Evolutionary conservation across 53 echinoderm and acorn worm species (phyloP).

Genomic region (Stichopus horrens): DNA sequence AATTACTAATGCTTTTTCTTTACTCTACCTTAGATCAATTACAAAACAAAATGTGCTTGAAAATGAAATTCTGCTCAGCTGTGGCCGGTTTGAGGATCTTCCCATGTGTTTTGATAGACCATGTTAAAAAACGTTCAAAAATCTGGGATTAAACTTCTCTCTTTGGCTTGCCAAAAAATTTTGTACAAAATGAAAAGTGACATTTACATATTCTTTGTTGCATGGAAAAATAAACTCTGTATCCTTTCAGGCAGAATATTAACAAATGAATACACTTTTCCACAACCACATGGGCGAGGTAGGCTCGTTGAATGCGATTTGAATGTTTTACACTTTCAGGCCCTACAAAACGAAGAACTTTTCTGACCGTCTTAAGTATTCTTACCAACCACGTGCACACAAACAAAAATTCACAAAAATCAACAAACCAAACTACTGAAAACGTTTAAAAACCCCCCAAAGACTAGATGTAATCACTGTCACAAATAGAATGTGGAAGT

Average conservation of each 20-base stretch:
- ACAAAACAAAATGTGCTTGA: slow-evolving; percentile 35
- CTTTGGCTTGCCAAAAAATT: slow-evolving; percentile 49
- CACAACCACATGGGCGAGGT: neutral
- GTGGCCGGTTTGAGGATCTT: neutral
- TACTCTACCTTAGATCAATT: slow-evolving; percentile 14
- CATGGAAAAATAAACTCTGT: slow-evolving; percentile 45
- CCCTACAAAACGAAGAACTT: neutral
- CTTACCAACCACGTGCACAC: slow-evolving; percentile 2
- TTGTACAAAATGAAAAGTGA: slow-evolving; percentile 53
- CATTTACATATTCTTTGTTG: slow-evolving; percentile 46
- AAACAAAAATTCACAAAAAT: neutral
- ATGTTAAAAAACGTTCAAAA: slow-evolving; percentile 50
- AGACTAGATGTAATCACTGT: neutral
- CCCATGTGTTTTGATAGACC: slow-evolving; percentile 26
- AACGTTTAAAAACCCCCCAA: neutral
- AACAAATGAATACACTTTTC: slow-evolving; percentile 33
- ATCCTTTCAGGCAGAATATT: slow-evolving; percentile 20
- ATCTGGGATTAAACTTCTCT: slow-evolving; percentile 50
- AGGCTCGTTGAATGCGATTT: slow-evolving; percentile 25
- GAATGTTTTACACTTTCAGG: neutral
- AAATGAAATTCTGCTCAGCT: slow-evolving; percentile 46
- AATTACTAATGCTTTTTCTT: slow-evolving; percentile 35
- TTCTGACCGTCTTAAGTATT: neutral
- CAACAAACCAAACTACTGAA: neutral
- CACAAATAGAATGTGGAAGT: slow-evolving; percentile 28